These are phyloP conservation scores for Sebastiscus albofasciatus DNA, from an alignment of 2,797 vertebrate species.

Conservation along the genomic window DNA sequence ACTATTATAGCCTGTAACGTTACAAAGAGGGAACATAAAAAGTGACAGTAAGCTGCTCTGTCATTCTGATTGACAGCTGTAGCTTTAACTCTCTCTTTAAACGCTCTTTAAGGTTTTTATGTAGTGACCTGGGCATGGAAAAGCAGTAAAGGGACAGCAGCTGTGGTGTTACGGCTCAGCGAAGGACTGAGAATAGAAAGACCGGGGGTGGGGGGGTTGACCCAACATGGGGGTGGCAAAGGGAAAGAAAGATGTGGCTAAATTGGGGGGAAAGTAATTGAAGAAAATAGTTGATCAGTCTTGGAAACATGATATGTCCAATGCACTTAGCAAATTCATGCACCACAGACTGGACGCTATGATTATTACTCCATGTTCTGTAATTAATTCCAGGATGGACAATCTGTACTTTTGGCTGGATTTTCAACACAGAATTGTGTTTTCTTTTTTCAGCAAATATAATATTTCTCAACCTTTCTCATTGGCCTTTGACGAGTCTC, in stretches of 20 bases:
- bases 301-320: slow-evolving; percentile 29
- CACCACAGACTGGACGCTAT: slow-evolving; percentile 5
- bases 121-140: slow-evolving; percentile 62
- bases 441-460: slow-evolving; percentile 9
- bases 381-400: slow-evolving; percentile 25
- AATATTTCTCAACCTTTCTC: slow-evolving; percentile 14
- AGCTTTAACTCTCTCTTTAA: slow-evolving; percentile 62
- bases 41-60: slow-evolving; percentile 53
- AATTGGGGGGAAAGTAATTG: slow-evolving; percentile 27
- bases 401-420: slow-evolving; percentile 26
- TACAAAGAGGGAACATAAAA: slow-evolving; percentile 49
- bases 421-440: slow-evolving; percentile 2
- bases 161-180: slow-evolving; percentile 66
- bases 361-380: slow-evolving; percentile 4
- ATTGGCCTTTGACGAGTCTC: slow-evolving; percentile 24
- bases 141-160: slow-evolving; percentile 74
- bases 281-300: slow-evolving; percentile 34
- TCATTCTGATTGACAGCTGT: slow-evolving; percentile 76
- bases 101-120: slow-evolving; percentile 67
- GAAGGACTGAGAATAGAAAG: slow-evolving; percentile 68
- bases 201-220: slow-evolving; percentile 45
- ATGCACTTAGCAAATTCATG: slow-evolving; percentile 3
- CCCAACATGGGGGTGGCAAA: slow-evolving; percentile 21
- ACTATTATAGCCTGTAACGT: slow-evolving; percentile 25
- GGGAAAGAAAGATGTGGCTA: slow-evolving; percentile 16